Conservation (phyloP, 2,797 vertebrate species). For the Thunnus albacares region DNA sequence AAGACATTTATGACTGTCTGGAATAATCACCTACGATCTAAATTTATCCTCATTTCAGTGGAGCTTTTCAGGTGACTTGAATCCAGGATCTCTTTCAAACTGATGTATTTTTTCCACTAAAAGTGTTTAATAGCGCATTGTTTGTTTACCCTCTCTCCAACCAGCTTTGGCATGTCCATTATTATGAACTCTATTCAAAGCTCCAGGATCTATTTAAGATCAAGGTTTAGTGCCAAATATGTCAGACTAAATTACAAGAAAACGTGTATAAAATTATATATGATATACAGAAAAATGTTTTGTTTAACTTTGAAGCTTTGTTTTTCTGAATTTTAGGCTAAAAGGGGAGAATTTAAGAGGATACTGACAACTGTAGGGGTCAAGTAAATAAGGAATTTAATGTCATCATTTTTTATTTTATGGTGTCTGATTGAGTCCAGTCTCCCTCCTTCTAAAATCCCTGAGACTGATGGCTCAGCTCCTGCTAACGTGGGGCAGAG, state of each 20-base stretch:
- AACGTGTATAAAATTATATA: not conserved
- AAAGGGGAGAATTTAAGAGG: not conserved
- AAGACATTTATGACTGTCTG: not conserved
- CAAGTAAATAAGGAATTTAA: not conserved
- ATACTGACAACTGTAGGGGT: not conserved
- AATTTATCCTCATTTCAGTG: not conserved
- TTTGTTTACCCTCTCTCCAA: not conserved
- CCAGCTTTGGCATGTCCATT: not conserved
- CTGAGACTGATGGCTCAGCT: constrained; percentile 56
- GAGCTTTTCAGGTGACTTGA: not conserved
- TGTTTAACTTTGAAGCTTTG: not conserved
- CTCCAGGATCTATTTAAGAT: too few relatives aligned
- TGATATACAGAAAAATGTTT: not conserved
- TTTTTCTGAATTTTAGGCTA: constrained; percentile 1
- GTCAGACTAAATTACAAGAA: not conserved
- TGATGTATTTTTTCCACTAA: not conserved
- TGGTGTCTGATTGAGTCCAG: constrained; percentile 2
- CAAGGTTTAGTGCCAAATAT: not conserved
- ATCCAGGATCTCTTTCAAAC: not conserved
- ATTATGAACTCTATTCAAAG: constrained; percentile 1
- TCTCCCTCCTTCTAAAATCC: constrained; percentile 27
- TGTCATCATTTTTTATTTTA: not conserved
- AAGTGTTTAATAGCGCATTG: constrained; percentile 22
- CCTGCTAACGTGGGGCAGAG: constrained; percentile 42
- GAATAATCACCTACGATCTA: not conserved